Evolutionary conservation across 2,888 invertebrate genomes (phyloP).

Genomic region (Lamproptera curius): DNA sequence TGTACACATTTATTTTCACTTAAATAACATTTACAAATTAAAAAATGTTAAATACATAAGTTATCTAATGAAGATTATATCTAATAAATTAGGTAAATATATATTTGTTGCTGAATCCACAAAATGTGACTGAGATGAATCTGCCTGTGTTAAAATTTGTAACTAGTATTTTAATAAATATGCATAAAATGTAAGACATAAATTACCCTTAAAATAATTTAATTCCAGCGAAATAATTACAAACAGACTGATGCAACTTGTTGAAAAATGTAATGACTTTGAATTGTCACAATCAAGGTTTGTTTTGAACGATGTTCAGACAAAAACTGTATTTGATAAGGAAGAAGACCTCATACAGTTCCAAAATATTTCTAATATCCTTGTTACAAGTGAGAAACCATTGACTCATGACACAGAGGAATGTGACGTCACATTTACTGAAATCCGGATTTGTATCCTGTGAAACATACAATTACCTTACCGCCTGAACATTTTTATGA

Average conservation of each 20-base stretch:
- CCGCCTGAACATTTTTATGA: slow-evolving; percentile 81
- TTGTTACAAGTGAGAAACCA: slow-evolving; percentile 81
- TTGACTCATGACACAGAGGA: slow-evolving; percentile 72
- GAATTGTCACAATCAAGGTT: slow-evolving; percentile 75
- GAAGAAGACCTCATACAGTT: slow-evolving; percentile 81
- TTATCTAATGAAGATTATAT: too few species aligned
- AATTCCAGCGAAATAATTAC: slow-evolving; percentile 81
- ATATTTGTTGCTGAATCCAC: background rate
- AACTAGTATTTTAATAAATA: too few species aligned
- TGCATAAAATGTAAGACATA: too few species aligned
- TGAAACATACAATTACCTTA: slow-evolving; percentile 84
- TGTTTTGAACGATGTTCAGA: slow-evolving; percentile 78
- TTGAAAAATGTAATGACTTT: slow-evolving; percentile 80
- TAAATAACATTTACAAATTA: background rate
- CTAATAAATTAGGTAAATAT: too few species aligned
- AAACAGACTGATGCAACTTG: slow-evolving; percentile 81
- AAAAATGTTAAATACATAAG: too few species aligned
- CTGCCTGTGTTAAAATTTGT: too few species aligned
- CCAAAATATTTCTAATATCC: slow-evolving; percentile 80
- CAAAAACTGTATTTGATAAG: slow-evolving; percentile 78
- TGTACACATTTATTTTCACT: background rate
- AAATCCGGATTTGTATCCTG: slow-evolving; percentile 87
- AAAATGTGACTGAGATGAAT: background rate
- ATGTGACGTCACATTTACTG: slow-evolving; percentile 67
- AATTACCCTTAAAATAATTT: too few species aligned